Base-by-base conservation (phyloP, 2,113 vertebrate species). In the Microcebus murinus region DNA sequence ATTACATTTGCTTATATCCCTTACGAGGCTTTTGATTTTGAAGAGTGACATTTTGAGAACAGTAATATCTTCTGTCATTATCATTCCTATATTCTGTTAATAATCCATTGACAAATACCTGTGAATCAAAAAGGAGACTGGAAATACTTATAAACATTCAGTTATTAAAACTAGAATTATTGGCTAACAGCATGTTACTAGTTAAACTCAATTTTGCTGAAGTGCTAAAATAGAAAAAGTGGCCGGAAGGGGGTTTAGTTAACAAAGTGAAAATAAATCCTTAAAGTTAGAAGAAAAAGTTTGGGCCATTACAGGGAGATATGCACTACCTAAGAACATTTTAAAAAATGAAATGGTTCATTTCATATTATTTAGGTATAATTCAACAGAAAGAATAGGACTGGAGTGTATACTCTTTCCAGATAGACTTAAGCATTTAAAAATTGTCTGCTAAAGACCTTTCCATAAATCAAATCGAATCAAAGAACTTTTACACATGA, bases 401-500 rank as follows among this genome's bases (percentile, higher is more conserved):
- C 4, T 57, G 2, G 25, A 79, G 7, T 63, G 10, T 8, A 48
- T 8, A 34, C 20, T 68, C 23, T 87, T 20, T 31, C 29, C 59
- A 84, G n/a, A 81, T 10, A 91, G 10, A 17, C 4, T 25, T 42
- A 86, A 63, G 52, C 34, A 74, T 50, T 65, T 76, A 50, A 76
- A 71, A 21, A 59, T 50, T 45, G 8, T 45, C 39, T 74, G 39
- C 31, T 52, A 45, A 45, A 29, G 21, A 80, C 5, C 48, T 45
- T 74, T 87, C 63, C 87, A 74, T 82, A 76, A 74, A n/a, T 74
- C 14, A 96, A 79, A 6, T 63, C 29, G 59, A 91, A 21, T 57
- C 92, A 52, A 71, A 81, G 31, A 92, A 93, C 5, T 76, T 92
- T 88, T n/a, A 81, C 4, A 81, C 9, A 70, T n/a, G 17, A 94